Percentiles rank a stretch among this genome's conserved stretches.
phyloP scores from a whole-genome alignment of 2,888 invertebrate species.

The Drosophila quinaria region DNA sequence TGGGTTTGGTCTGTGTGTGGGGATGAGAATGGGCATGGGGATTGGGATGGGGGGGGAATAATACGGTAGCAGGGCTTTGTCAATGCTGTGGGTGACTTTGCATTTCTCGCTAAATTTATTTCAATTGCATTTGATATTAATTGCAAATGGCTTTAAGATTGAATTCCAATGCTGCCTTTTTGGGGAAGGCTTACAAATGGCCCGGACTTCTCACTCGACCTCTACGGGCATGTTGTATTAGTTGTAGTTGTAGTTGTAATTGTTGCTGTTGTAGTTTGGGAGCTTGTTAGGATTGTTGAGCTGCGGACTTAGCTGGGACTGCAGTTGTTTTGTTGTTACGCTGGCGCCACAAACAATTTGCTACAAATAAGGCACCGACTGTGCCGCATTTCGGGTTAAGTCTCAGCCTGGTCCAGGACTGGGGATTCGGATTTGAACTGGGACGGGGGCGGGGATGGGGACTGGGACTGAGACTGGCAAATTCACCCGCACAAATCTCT shows the following conservation, averaged over 20 bases:
- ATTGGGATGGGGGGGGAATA: slow-evolving; percentile 46
- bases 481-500: slow-evolving; percentile 74
- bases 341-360: slow-evolving; percentile 83
- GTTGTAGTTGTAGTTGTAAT: slow-evolving; percentile 20
- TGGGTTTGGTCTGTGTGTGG: slow-evolving; percentile 41
- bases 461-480: slow-evolving; percentile 6
- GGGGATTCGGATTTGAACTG: background rate
- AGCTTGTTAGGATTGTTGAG: slow-evolving; percentile 48
- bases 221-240: slow-evolving; percentile 37
- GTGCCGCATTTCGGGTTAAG: slow-evolving; percentile 9
- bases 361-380: slow-evolving; percentile 84
- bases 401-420: slow-evolving; percentile 5
- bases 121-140: slow-evolving; percentile 86
- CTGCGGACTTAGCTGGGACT: slow-evolving; percentile 10
- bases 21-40: slow-evolving; percentile 28
- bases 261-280: slow-evolving; percentile 17
- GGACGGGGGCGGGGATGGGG: background rate
- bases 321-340: slow-evolving; percentile 42
- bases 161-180: slow-evolving; percentile 77
- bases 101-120: slow-evolving; percentile 83
- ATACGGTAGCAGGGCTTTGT: slow-evolving; percentile 41
- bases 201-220: slow-evolving; percentile 64
- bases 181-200: slow-evolving; percentile 70
- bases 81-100: slow-evolving; percentile 64
- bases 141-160: slow-evolving; percentile 84